A percentile compares a stretch with the other conserved stretches of the same genome.
These are phyloP conservation scores for Acropternis orthonyx DNA, from an alignment of 2,797 vertebrate species.

Conservation along the genomic window DNA sequence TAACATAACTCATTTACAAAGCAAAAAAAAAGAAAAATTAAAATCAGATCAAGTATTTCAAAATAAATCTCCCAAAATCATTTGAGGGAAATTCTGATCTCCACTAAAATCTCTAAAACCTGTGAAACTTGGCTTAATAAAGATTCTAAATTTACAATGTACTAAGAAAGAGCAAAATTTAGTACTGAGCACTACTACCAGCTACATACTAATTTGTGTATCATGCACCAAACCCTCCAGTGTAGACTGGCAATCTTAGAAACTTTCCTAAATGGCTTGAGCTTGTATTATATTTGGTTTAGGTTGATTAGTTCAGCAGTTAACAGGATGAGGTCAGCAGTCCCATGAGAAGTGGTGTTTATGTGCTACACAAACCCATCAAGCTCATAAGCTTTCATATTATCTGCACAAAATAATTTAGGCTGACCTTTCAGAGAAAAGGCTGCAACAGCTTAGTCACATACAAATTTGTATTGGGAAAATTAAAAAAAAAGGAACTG, in stretches of 20 bases:
- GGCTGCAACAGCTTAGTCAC: not conserved
- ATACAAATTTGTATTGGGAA: not conserved
- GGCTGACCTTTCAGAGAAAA: constrained; percentile 21
- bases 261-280: not conserved
- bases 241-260: not conserved
- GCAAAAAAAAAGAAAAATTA: not conserved
- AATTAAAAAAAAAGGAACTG: not conserved
- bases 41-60: not conserved
- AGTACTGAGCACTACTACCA: not conserved
- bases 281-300: not conserved
- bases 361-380: constrained; percentile 20
- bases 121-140: not conserved
- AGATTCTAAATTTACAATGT: not conserved
- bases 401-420: not conserved
- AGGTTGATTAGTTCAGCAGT: not conserved
- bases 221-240: not conserved
- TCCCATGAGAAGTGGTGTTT: not conserved
- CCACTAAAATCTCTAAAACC: not conserved
- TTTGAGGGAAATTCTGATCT: not conserved
- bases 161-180: not conserved
- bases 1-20: not conserved
- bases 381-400: not conserved
- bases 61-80: not conserved
- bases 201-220: not conserved
- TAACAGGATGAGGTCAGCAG: not conserved